Evolutionary conservation across 2,797 vertebrate genomes (phyloP).

Genomic region (Galaxias olidus): DNA sequence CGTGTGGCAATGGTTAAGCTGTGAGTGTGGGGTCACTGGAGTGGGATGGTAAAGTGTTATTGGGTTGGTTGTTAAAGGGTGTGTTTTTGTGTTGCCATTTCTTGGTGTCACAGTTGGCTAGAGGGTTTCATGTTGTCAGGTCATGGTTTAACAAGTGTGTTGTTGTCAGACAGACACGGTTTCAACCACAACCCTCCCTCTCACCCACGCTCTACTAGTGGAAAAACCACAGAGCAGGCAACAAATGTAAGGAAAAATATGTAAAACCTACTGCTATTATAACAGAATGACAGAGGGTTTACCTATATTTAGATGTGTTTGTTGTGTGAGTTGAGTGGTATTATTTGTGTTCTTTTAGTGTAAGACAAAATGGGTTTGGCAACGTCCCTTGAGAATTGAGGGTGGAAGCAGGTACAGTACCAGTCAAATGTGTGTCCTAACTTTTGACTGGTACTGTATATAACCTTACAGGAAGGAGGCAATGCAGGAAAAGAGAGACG

Average conservation of each 20-base stretch:
- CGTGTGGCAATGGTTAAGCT: conserved; percentile 25
- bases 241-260: conserved; percentile 38
- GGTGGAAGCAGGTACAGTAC: too few relatives aligned
- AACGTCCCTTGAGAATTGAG: too few relatives aligned
- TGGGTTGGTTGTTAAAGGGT: conserved; percentile 14
- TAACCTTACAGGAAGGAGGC: background rate
- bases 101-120: conserved; percentile 37
- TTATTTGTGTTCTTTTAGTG: too few relatives aligned
- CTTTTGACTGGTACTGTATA: too few relatives aligned
- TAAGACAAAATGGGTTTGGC: too few relatives aligned
- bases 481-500: background rate
- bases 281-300: conserved; percentile 47
- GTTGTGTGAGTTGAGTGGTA: too few relatives aligned
- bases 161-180: conserved; percentile 72
- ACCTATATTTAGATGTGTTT: background rate
- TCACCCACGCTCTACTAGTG: conserved; percentile 61
- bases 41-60: conserved; percentile 14
- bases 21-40: too few relatives aligned
- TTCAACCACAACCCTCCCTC: conserved; percentile 62
- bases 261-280: conserved; percentile 52
- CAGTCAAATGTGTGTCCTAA: too few relatives aligned
- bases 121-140: conserved; percentile 52
- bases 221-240: conserved; percentile 57
- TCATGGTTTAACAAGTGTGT: conserved; percentile 71
- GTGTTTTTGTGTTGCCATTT: conserved; percentile 32